A percentile compares a stretch with the other conserved stretches of the same genome.
phyloP scores from a whole-genome alignment of 2,888 invertebrate species.

The Agonopterix arenella region DNA sequence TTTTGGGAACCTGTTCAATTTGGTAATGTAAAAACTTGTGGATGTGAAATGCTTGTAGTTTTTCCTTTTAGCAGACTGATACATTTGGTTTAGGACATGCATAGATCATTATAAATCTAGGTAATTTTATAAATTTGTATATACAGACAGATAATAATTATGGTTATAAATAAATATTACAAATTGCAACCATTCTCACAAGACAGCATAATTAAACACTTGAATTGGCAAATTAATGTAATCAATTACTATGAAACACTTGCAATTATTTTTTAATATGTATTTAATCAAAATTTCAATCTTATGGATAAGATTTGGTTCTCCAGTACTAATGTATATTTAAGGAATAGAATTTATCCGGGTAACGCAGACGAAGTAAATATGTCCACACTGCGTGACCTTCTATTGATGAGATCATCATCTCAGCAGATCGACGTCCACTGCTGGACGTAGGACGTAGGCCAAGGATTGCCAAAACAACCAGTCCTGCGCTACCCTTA shows the following conservation, averaged over 20 bases:
- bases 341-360: constrained; percentile 62
- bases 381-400: too few species aligned
- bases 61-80: constrained; percentile 21
- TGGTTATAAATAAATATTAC: constrained; percentile 22
- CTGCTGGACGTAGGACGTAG: too few species aligned
- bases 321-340: constrained; percentile 44
- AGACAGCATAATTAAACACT: constrained; percentile 24
- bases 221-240: constrained; percentile 13
- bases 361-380: too few species aligned
- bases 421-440: too few species aligned
- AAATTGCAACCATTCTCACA: constrained; percentile 30
- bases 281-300: constrained; percentile 25
- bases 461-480: too few species aligned
- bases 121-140: constrained; percentile 66
- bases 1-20: constrained; percentile 15
- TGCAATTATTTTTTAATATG: constrained; percentile 19
- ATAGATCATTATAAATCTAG: constrained; percentile 28
- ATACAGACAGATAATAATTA: constrained; percentile 50
- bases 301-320: constrained; percentile 43
- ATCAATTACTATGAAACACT: constrained; percentile 18
- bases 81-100: constrained; percentile 15
- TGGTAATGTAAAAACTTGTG: constrained; percentile 16
- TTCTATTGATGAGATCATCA: too few species aligned
- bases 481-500: too few species aligned
- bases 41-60: constrained; percentile 24